Evolutionary conservation across 2,113 vertebrate genomes (phyloP).

Genomic region (Chamaetylas fuelleborni): DNA sequence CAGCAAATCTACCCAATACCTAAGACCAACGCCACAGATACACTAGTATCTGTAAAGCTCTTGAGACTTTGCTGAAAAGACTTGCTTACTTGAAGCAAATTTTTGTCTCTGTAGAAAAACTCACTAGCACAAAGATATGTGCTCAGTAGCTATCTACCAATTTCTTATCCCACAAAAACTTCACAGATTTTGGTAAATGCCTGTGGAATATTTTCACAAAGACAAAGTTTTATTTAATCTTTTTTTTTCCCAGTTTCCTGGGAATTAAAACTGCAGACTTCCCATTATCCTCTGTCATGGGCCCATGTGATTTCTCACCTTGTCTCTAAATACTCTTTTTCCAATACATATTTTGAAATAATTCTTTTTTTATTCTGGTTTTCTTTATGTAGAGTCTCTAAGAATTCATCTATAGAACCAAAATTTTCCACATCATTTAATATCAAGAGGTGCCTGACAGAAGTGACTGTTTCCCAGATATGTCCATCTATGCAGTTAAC

Average conservation of each 20-base stretch:
- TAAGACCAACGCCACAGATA: neutral
- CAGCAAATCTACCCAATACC: neutral
- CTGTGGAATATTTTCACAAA: neutral
- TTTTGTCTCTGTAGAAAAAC: neutral
- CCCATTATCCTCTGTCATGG: neutral
- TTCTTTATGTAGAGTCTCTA: neutral
- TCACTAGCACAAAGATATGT: neutral
- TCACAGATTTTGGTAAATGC: neutral
- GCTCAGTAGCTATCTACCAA: neutral
- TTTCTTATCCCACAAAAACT: neutral
- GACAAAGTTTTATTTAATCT: neutral
- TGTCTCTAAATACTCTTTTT: neutral
- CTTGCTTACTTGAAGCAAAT: accelerated
- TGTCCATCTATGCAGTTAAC: neutral
- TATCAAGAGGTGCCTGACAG: neutral
- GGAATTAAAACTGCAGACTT: neutral
- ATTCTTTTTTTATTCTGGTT: neutral
- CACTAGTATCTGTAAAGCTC: neutral
- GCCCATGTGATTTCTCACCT: accelerated
- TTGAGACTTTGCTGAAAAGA: neutral
- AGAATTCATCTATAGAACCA: neutral
- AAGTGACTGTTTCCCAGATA: neutral
- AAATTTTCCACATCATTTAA: neutral
- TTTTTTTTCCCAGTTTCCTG: neutral
- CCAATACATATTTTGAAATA: neutral